Percentiles rank a stretch among this genome's conserved stretches.
These are phyloP conservation scores for Drosophila orosa DNA, from an alignment of 1,140 invertebrate species.

Conservation along the genomic window DNA sequence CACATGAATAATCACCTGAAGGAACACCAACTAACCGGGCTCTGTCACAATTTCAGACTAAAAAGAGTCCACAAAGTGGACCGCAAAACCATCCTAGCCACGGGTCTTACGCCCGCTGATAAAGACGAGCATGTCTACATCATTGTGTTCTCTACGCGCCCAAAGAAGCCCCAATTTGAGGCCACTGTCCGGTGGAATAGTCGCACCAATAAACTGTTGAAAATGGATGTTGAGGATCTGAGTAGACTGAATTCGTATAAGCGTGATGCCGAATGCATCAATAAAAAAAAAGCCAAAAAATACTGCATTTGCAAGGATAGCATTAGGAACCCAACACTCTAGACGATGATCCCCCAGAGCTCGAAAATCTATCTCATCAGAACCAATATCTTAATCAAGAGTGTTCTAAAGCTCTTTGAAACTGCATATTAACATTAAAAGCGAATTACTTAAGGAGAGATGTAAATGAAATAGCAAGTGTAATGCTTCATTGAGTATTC, in stretches of 20 bases:
- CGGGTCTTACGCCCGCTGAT: not conserved
- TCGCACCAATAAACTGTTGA: slow-evolving; percentile 26
- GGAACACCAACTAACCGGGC: not conserved
- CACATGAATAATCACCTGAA: slow-evolving; percentile 77
- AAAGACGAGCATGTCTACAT: slow-evolving; percentile 24
- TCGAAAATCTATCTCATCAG: too few species aligned
- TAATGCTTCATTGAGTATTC: too few species aligned
- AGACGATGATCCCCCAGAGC: not conserved
- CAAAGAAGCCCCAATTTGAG: slow-evolving; percentile 85
- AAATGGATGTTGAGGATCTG: slow-evolving; percentile 75
- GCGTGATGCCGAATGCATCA: slow-evolving; percentile 84
- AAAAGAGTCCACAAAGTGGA: not conserved
- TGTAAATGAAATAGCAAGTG: too few species aligned
- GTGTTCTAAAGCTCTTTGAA: not conserved
- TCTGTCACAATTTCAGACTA: slow-evolving; percentile 25
- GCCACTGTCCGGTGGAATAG: slow-evolving; percentile 85
- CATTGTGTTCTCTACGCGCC: slow-evolving; percentile 23
- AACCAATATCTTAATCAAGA: not conserved
- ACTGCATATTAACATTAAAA: too few species aligned
- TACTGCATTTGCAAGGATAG: slow-evolving; percentile 80
- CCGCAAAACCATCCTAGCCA: slow-evolving; percentile 3
- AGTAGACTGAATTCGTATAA: slow-evolving; percentile 87
- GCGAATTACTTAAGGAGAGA: too few species aligned
- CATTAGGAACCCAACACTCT: not conserved
- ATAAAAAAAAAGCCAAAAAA: slow-evolving; percentile 84